Conservation (phyloP, 2,888 invertebrate genomes). For the Acleris emargana region DNA sequence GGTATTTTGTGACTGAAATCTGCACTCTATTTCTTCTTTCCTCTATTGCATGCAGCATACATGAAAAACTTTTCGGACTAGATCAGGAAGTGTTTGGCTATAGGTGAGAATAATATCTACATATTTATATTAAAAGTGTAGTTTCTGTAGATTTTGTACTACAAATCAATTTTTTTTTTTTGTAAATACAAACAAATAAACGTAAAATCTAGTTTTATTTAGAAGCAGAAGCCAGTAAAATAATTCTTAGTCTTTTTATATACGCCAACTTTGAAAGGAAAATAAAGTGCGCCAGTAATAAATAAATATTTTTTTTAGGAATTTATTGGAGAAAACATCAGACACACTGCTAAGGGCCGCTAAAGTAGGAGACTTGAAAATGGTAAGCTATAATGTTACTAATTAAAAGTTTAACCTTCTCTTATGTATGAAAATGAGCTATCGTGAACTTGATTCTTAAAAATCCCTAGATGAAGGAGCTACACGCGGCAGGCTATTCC, state of each 20-base stretch:
- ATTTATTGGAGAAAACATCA: conserved; percentile 91
- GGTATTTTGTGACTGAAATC: conserved; percentile 50
- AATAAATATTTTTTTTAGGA: conserved; percentile 81
- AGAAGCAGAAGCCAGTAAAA: neutral
- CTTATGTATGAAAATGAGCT: neutral
- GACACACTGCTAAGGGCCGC: conserved; percentile 93
- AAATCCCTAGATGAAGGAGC: conserved; percentile 87
- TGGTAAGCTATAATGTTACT: conserved; percentile 78
- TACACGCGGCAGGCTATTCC: conserved; percentile 93
- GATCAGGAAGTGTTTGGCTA: conserved; percentile 90
- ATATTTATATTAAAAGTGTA: conserved; percentile 11
- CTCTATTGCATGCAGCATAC: conserved; percentile 90
- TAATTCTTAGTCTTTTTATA: neutral
- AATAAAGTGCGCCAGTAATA: neutral
- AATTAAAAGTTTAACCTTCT: neutral
- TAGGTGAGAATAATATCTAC: conserved; percentile 82
- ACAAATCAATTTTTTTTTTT: neutral
- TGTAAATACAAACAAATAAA: neutral
- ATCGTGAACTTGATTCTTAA: neutral
- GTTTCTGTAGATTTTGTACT: conserved; percentile 19
- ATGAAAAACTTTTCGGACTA: conserved; percentile 91
- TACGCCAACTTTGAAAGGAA: neutral
- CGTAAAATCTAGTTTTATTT: neutral
- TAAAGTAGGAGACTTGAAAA: conserved; percentile 91
- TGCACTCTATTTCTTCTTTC: conserved; percentile 80